Evolutionary conservation across 2,113 vertebrate genomes (phyloP), one percentile per base, ranked within the genome.

Genomic region (Rhinolophus ferrumequinum): DNA sequence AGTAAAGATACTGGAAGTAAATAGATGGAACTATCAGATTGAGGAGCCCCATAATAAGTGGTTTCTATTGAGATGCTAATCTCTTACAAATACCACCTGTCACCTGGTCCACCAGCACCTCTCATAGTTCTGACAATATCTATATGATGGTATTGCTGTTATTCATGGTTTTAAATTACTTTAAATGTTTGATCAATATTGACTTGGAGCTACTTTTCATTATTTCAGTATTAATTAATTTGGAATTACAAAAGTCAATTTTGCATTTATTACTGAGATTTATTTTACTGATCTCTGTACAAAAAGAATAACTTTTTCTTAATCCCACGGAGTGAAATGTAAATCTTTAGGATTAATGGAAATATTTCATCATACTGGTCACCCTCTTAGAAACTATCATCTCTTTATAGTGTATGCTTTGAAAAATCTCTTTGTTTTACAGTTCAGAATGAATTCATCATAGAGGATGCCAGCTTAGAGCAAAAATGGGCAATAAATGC

Each of bases 381-480:
- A 93, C 41, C n/a, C 50, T 95, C 38, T 88, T 93, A 90, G 69
- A 94, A 93, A 76, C 38, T 54, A 70, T 88, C 35, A 66, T 94
- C 24, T 66, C 77, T 90, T 97, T 91, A 86, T 85, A 88, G 75
- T 96, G 18, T 60, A 58, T 35, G 85, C 73, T 96, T 93, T 92
- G 22, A 97, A 93, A 96, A 91, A 86, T 88, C 35, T 95, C 67
- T 89, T 95, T 94, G 86, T 93, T 97, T 96, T 93, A 92, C 6
- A 44, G 35, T 97, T 97, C 67, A 95, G 96, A 96, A 67, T 62
- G 11, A 98, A 96, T 91, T 91, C 58, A 86, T 97, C 88, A 90
- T 26, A 90, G 16, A 90, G 26, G 21, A 70, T 88, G 85, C 15
- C 82, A 91, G 33, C 35, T 77, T 79, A 75, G 38, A 94, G 86